A percentile compares a stretch with the other conserved stretches of the same genome.
Evolutionary conservation across 2,888 invertebrate species (phyloP).

Genomic region (Andrena trimmerana): DNA sequence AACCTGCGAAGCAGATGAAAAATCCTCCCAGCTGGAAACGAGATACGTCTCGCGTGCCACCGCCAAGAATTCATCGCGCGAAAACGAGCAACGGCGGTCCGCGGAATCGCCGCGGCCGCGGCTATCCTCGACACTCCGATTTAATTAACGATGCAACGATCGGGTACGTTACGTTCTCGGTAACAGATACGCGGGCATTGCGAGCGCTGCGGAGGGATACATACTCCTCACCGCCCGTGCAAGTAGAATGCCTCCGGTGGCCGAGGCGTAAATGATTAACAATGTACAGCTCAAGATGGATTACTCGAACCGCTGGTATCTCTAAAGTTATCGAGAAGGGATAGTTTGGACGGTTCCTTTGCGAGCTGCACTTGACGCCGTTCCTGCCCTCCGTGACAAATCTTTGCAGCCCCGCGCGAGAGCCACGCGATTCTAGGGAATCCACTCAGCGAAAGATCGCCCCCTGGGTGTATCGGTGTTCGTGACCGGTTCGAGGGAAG

Average conservation of each 20-base stretch:
- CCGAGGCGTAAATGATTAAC: too few species aligned
- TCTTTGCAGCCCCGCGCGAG: not conserved
- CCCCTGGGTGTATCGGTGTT: slow-evolving; percentile 7
- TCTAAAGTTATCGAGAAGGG: not conserved
- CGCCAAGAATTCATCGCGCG: slow-evolving; percentile 23
- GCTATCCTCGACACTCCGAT: not conserved
- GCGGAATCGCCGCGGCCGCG: slow-evolving; percentile 13
- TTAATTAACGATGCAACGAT: slow-evolving; percentile 47
- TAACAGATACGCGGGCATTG: not conserved
- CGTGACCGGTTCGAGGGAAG: slow-evolving; percentile 34
- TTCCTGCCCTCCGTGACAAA: not conserved
- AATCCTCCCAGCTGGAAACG: slow-evolving; percentile 10
- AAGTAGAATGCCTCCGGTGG: not conserved
- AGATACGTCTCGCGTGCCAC: slow-evolving; percentile 7
- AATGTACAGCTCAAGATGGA: too few species aligned
- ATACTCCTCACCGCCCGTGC: not conserved
- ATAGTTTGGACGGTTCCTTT: not conserved
- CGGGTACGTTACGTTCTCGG: slow-evolving; percentile 2
- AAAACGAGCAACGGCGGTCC: slow-evolving; percentile 28
- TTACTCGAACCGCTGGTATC: too few species aligned
- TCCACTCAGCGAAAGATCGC: not conserved
- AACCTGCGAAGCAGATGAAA: not conserved
- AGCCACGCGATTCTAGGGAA: not conserved
- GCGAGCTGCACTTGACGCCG: not conserved
- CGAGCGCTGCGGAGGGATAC: not conserved